Base-by-base conservation (phyloP, 2,113 vertebrate genomes). In the Pelecanus crispus region DNA sequence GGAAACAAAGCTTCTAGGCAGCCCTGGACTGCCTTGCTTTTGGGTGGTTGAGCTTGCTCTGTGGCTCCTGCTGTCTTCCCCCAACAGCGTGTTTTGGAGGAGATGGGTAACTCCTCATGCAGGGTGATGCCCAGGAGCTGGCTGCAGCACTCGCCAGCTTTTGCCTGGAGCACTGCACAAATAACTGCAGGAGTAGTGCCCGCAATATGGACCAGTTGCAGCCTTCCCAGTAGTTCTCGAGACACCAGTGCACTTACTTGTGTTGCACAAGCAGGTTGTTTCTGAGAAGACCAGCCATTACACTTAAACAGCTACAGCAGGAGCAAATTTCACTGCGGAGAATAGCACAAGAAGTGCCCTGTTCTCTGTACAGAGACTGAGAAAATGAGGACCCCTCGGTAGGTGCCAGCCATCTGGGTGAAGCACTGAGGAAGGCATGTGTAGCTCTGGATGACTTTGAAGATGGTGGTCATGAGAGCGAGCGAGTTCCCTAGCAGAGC, bases 141-240 rank as follows among this genome's bases (percentile, higher is more conserved):
- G 16, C 49, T 74, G 55, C 31, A 31, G 29, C 3, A 1, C 38
- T 67, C 5, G 0, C 12, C 1, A 1, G 16, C 15, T 56, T 90
- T 47, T 72, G 11, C 44, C 56, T 42, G 49, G 47, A 55, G n/a
- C 16, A 2, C 49, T 59, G 22, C 19, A 13, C 14, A 32, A 34
- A 34, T 20, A 45, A 24, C 25, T 34, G 7, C 44, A 44, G 29
- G n/a, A 87, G 71, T 6, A 47, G 12, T 2, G 18, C 21, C 94
- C 4, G 3, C 70, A n/a, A 4, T 6, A 20, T 0, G 2, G 62
- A 66, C 31, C 0, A 0, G 13, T 25, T 74, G 47, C 65, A 79
- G 55, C 55, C 61, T 70, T 78, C 49, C 38, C n/a, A 29, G 25
- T 18, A 21, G 65, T 29, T 75, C n/a, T 62, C 15, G 28, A 10